Conservation (phyloP, 2,797 vertebrate species). For the Chiroxiphia lanceolata region DNA sequence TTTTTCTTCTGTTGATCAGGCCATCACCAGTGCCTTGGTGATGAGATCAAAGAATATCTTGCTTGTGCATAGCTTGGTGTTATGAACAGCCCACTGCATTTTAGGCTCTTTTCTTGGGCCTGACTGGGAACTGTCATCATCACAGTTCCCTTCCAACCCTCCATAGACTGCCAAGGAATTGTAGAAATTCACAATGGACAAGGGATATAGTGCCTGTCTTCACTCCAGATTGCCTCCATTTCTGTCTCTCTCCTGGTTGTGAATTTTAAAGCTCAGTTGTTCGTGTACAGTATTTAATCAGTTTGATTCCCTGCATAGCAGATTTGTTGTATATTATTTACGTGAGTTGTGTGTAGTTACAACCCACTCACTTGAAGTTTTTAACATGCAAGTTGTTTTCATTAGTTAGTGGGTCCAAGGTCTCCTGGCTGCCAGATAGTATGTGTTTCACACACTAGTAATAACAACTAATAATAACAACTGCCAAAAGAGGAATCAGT, state of each 20-base stretch:
- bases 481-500: neutral
- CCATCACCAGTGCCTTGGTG: neutral
- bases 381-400: neutral
- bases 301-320: neutral
- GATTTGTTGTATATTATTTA: neutral
- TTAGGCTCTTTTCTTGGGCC: neutral
- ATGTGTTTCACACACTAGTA: neutral
- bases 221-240: neutral
- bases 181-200: neutral
- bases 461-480: neutral
- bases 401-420: neutral
- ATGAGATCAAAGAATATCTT: neutral
- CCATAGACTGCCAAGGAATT: neutral
- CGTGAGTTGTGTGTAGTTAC: accelerated
- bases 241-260: neutral
- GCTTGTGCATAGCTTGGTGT: neutral
- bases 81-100: neutral
- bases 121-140: neutral
- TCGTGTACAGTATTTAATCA: neutral
- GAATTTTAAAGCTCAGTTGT: neutral
- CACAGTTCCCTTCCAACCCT: neutral
- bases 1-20: neutral
- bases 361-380: neutral
- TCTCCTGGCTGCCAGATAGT: neutral
- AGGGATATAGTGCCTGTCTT: neutral